Base-by-base conservation (phyloP, 2,797 vertebrate species). In the Phalanger gymnotis region DNA sequence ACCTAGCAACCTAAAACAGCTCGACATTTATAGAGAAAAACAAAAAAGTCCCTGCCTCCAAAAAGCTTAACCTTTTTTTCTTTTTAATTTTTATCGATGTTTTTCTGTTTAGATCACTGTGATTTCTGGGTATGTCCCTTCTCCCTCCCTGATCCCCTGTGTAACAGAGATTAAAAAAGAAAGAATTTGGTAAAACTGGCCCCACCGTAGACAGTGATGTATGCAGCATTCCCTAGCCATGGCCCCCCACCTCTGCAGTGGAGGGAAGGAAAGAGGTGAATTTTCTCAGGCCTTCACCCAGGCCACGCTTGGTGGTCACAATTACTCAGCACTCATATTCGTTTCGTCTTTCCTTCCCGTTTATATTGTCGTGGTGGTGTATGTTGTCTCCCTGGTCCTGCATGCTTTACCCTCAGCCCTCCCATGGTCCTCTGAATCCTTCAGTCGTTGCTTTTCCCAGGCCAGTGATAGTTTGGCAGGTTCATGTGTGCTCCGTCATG, bases 161-260 rank as follows among this genome's bases (percentile, higher is more conserved):
- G n/a, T 22, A 81, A 47, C n/a, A 81, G 47, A 81, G 19, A 81
- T 40, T 40, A 3, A 81, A 25, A 81, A 40, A 81, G 66, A 81
- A 25, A 81, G 66, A 7, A 2, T 47, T 73, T 81, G n/a, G 11
- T 81, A 40, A 81, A 81, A 81, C n/a, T 47, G n/a, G 19, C n/a
- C 6, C 34, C n/a, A 9, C 16, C 0, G 34, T 9, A n/a, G 34
- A 73, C 2, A 2, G 34, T 5, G 61, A 5, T 3, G 6, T 7
- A 19, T 40, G 16, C 66, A 19, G n/a, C 19, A 10, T 73, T 40
- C 16, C 31, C 13, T 61, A 34, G 1, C 58, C 1, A 0, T 34
- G 31, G 31, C 12, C 58, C 31, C n/a, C 66, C 66, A 40, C 66
- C n/a, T 81, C 66, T 47, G n/a, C 2, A 0, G 19, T 81, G n/a